These are phyloP conservation scores for Tolypeutes matacus DNA, from an alignment of 2,797 vertebrate species.

Conservation along the genomic window DNA sequence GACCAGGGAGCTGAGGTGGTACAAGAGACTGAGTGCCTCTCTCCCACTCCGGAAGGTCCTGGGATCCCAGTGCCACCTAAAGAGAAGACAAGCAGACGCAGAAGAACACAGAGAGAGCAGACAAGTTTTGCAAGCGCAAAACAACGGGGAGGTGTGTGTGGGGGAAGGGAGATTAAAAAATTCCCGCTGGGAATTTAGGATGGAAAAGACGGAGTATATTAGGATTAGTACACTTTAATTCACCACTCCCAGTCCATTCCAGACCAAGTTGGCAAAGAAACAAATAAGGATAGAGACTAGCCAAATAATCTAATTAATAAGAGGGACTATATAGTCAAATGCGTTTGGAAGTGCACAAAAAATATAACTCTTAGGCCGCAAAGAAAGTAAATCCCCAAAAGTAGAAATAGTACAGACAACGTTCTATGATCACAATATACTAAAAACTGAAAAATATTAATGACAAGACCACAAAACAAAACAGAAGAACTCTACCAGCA, in stretches of 20 bases:
- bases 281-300: neutral
- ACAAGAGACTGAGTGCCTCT: too few relatives aligned
- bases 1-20: too few relatives aligned
- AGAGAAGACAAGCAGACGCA: too few relatives aligned
- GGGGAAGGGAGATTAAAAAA: too few relatives aligned
- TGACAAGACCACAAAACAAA: neutral
- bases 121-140: too few relatives aligned
- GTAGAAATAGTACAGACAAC: neutral
- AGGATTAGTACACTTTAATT: neutral
- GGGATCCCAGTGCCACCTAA: too few relatives aligned
- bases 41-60: too few relatives aligned
- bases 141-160: too few relatives aligned
- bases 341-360: neutral
- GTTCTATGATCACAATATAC: neutral
- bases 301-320: neutral
- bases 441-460: neutral
- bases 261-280: neutral
- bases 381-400: conserved; percentile 8
- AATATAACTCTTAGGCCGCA: neutral
- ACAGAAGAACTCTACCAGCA: neutral
- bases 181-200: neutral
- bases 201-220: too few relatives aligned
- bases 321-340: neutral
- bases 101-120: too few relatives aligned
- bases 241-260: neutral